Conservation (phyloP, 1,140 invertebrate genomes). For the Campoletis sonorensis region DNA sequence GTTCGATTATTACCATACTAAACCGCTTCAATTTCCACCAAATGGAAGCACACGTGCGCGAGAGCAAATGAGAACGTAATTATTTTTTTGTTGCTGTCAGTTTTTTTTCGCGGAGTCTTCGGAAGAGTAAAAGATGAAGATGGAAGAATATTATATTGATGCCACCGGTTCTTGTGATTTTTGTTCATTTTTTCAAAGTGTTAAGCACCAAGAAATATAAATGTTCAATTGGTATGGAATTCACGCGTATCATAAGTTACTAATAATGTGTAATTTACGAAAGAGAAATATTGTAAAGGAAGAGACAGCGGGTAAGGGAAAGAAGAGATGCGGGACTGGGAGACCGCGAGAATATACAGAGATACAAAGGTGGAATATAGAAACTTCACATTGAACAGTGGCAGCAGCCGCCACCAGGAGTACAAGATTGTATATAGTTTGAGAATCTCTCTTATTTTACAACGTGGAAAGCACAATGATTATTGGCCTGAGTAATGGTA, state of each 20-base stretch:
- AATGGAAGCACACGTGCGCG: background rate
- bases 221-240: background rate
- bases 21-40: background rate
- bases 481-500: slow-evolving; percentile 46
- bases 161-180: slow-evolving; percentile 20
- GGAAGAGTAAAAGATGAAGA: background rate
- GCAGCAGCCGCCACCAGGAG: slow-evolving; percentile 21
- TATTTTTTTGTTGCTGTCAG: background rate
- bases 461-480: slow-evolving; percentile 49
- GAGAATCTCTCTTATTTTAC: slow-evolving; percentile 34
- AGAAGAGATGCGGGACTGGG: background rate
- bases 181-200: background rate
- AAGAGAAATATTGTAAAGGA: background rate
- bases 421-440: slow-evolving; percentile 1
- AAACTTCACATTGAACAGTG: background rate
- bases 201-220: slow-evolving; percentile 23
- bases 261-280: slow-evolving; percentile 43
- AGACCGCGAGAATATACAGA: slow-evolving; percentile 2
- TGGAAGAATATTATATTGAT: background rate
- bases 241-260: slow-evolving; percentile 31
- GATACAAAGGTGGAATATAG: background rate
- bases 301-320: background rate
- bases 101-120: background rate
- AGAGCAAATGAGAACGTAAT: slow-evolving; percentile 14
- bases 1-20: slow-evolving; percentile 4